Evolutionary conservation across 2,888 invertebrate species (phyloP), one percentile per base, ranked within the genome.

Genomic region (Brachyopa scutellaris): DNA sequence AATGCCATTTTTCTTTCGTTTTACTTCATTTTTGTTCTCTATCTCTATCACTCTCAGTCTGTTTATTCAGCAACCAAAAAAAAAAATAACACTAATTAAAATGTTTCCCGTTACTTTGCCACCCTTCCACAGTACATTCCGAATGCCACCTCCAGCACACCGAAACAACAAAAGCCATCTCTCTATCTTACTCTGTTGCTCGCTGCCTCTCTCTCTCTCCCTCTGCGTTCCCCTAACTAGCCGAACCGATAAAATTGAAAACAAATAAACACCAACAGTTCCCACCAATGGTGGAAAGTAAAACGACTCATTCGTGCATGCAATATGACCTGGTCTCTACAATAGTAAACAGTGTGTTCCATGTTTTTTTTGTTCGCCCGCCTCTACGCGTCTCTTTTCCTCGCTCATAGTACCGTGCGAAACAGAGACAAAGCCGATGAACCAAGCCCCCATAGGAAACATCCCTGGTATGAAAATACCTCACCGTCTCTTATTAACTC

Each of bases 221-320:
- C 8, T 19, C 36, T 11, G 4, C n/a, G 9, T 2, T 29, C n/a
- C 3, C 21, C n/a, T 9, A 33, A 33, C 33, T 9, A 42, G 40
- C n/a, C 38, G 5, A 42, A 66, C 51, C 11, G 21, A 13, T 11
- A 11, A 53, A 51, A 62, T 33, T 23, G 9, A 61, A 66, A 79
- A 59, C 23, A 57, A 66, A 45, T 26, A 53, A 51, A 61, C 15
- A 59, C 13, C 51, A 73, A 61, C 40, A 49, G 40, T 82, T 76
- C 70, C 82, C 70, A 70, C 82, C 82, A 82, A 82, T 82, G 77
- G 70, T 59, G 69, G 70, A 70, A 70, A 66, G 66, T 61, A 70
- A 76, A 82, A 36, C 59, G 33, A 40, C 13, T 70, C 66, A 72
- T 70, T 82, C 76, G 77, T 82, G 82, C 76, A 82, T 76, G 76